These are phyloP conservation scores for Quiscalus mexicanus DNA, from an alignment of 2,113 vertebrate species.

Conservation along the genomic window DNA sequence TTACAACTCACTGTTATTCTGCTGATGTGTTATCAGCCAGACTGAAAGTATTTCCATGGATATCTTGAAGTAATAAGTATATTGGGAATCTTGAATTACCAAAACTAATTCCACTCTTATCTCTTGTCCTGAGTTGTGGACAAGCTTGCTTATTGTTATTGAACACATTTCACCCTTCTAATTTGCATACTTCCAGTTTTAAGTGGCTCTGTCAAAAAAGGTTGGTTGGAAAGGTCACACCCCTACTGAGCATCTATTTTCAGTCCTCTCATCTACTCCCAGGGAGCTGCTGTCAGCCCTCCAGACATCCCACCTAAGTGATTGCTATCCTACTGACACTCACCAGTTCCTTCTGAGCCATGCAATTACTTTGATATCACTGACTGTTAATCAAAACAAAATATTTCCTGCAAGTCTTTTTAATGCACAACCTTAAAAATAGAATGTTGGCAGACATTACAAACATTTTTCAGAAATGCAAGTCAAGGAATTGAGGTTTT, in stretches of 20 bases:
- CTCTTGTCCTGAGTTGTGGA: background rate
- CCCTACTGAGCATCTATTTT: slow-evolving; percentile 15
- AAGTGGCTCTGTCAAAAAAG: slow-evolving; percentile 8
- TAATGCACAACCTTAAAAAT: background rate
- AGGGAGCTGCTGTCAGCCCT: background rate
- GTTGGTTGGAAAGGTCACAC: background rate
- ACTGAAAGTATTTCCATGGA: background rate
- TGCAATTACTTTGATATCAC: background rate
- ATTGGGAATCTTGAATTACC: background rate
- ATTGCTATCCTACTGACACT: slow-evolving; percentile 30
- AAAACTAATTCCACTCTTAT: background rate
- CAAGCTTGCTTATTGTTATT: background rate
- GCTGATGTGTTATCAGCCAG: background rate
- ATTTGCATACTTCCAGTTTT: slow-evolving; percentile 4
- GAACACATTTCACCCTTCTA: background rate
- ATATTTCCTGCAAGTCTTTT: background rate
- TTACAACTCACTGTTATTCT: background rate
- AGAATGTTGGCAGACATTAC: background rate
- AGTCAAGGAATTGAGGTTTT: background rate
- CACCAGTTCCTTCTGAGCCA: background rate
- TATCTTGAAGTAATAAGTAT: background rate
- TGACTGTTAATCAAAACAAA: slow-evolving; percentile 27
- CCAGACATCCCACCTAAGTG: background rate
- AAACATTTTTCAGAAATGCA: background rate
- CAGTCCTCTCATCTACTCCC: background rate